Evolutionary conservation across 2,113 vertebrate genomes (phyloP), one percentile per base, ranked within the genome.

Genomic region (Bolborhynchus lineola): DNA sequence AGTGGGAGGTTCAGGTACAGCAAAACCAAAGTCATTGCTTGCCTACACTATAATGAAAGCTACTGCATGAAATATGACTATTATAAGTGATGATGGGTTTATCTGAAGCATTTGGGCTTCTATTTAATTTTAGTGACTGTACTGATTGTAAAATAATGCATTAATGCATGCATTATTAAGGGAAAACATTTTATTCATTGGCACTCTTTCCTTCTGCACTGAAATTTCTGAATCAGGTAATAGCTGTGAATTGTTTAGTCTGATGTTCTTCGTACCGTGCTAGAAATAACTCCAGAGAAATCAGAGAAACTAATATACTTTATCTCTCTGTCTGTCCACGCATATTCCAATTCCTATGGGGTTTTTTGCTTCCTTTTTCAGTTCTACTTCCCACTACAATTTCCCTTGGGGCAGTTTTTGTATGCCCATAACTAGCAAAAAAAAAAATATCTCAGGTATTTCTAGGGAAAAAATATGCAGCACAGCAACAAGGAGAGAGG

Each of bases 1-100:
- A 92, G 92, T 97, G 79, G 96, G 96, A 95, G 82, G 84, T 76
- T 94, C 95, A 87, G 72, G 52, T 86, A 67, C 65, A 47, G 60
- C 60, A 92, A 91, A 97, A 95, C 79, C 90, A 85, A 91, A 95
- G 75, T 71, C 82, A 74, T 39, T 93, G 92, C 84, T 93, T 96
- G 90, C 94, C 93, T 95, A 88, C 86, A 59, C 46, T 84, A 5
- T 90, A 93, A 62, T 91, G 86, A 94, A 95, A 95, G 52, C 64
- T 76, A 41, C 62, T 92, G 49, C 67, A 67, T 90, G 92, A 97
- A 96, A 88, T 62, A 88, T 67, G 81, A 85, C 86, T 95, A 65
- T 95, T 85, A n/a, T 82, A 90, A 93, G 41, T 57, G 62, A 79
- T 86, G 88, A 89, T 55, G 70, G n/a, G 25, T 89, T 91, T 95